A percentile compares a stretch with the other conserved stretches of the same genome.
phyloP scores from a whole-genome alignment of 2,888 invertebrate genomes.

The Lasioglossum leucozonium region DNA sequence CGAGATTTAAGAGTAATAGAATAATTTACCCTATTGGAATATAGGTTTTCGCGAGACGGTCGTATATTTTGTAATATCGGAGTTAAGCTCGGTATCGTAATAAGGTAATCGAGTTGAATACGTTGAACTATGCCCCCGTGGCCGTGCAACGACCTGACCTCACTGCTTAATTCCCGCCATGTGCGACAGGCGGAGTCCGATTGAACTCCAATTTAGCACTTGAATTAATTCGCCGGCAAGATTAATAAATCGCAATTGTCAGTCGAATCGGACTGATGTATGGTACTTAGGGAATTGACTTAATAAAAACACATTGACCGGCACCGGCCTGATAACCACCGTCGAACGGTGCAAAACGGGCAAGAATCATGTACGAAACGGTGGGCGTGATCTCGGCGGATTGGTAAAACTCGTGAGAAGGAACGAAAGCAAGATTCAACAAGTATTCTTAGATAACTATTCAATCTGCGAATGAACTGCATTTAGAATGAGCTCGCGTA shows the following conservation, averaged over 20 bases:
- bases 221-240: conserved; percentile 78
- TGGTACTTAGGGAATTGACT: conserved; percentile 45
- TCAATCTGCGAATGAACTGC: not conserved
- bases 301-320: conserved; percentile 48
- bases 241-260: conserved; percentile 80
- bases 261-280: conserved; percentile 62
- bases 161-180: conserved; percentile 68
- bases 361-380: not conserved
- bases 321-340: not conserved
- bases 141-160: conserved; percentile 72
- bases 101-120: conserved; percentile 77
- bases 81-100: conserved; percentile 43
- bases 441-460: not conserved
- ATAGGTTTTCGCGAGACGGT: not conserved
- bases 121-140: conserved; percentile 67
- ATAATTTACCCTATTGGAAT: not conserved
- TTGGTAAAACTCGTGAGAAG: not conserved
- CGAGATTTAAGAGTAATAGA: not conserved
- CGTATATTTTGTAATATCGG: conserved; percentile 34
- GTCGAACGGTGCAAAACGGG: not conserved
- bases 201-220: conserved; percentile 80
- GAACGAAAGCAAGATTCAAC: not conserved
- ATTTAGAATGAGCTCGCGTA: not conserved
- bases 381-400: not conserved
- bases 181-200: conserved; percentile 74